Conservation (phyloP, 2,113 vertebrate species). For the Zootoca vivipara region DNA sequence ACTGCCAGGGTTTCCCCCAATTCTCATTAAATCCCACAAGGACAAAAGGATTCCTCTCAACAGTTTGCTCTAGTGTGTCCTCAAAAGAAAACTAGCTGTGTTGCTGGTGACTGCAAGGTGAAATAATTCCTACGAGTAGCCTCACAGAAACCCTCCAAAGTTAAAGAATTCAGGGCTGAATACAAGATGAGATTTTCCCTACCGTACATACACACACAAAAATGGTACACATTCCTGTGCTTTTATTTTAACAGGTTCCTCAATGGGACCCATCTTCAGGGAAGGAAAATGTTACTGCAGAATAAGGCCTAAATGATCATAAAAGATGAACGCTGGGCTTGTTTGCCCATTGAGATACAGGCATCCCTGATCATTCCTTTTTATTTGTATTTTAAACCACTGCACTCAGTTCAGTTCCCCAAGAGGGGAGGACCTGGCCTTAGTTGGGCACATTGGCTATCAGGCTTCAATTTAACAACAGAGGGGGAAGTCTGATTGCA, state of each 20-base stretch:
- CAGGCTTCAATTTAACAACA: neutral
- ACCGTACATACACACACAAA: neutral
- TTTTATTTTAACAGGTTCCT: neutral
- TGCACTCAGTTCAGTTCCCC: conserved; percentile 22
- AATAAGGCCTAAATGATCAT: neutral
- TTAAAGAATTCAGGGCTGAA: neutral
- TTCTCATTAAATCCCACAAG: neutral
- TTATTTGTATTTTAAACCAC: neutral
- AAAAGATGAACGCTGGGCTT: neutral
- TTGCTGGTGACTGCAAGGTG: neutral
- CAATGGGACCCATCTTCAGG: neutral
- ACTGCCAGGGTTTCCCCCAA: neutral
- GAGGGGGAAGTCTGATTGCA: fast-evolving
- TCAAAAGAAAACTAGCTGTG: neutral
- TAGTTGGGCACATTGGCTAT: too few species aligned
- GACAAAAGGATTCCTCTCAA: neutral
- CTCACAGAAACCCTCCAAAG: neutral
- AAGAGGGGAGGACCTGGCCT: neutral
- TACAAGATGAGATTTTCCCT: neutral
- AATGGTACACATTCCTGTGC: neutral
- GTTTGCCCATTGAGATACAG: neutral
- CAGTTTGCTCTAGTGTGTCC: neutral
- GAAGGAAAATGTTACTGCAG: neutral
- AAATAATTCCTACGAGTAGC: neutral
- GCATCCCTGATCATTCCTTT: too few species aligned